phyloP scores from a whole-genome alignment of 2,888 invertebrate species.

The Eupithecia vulgata region DNA sequence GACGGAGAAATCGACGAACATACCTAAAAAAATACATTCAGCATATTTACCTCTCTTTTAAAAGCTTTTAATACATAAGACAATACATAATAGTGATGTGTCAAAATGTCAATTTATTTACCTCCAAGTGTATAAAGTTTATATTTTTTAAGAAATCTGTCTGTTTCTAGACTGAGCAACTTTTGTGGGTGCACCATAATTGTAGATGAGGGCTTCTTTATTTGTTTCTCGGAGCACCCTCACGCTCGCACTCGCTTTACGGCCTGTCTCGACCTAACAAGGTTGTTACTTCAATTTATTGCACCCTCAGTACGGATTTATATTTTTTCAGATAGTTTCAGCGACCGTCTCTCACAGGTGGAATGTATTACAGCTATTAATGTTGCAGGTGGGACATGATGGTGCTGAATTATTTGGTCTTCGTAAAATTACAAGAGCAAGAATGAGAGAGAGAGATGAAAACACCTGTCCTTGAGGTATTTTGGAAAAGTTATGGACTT shows the following conservation, averaged over 20 bases:
- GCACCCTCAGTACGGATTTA: slow-evolving; percentile 72
- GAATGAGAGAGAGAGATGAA: neutral
- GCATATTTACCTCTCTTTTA: neutral
- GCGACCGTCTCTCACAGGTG: slow-evolving; percentile 45
- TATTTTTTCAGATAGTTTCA: slow-evolving; percentile 64
- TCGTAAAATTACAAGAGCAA: neutral
- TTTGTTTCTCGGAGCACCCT: slow-evolving; percentile 28
- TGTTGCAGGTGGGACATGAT: slow-evolving; percentile 28
- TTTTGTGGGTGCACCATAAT: slow-evolving; percentile 8
- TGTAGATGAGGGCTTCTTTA: slow-evolving; percentile 19
- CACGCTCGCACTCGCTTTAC: slow-evolving; percentile 54
- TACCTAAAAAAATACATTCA: too few relatives aligned
- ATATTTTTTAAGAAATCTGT: neutral
- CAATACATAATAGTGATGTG: neutral
- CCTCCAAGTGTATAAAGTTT: neutral
- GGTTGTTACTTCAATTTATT: slow-evolving; percentile 75
- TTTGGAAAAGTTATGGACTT: too few relatives aligned
- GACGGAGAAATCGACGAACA: too few relatives aligned
- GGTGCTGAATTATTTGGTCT: slow-evolving; percentile 4
- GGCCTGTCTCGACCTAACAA: slow-evolving; percentile 64
- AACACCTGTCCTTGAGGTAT: too few relatives aligned
- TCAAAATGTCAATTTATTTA: neutral
- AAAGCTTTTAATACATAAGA: neutral
- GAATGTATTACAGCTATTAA: slow-evolving; percentile 32
- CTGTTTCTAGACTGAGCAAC: neutral